Evolutionary conservation across 2,797 vertebrate species (phyloP).

Genomic region (Pipistrellus nathusii): DNA sequence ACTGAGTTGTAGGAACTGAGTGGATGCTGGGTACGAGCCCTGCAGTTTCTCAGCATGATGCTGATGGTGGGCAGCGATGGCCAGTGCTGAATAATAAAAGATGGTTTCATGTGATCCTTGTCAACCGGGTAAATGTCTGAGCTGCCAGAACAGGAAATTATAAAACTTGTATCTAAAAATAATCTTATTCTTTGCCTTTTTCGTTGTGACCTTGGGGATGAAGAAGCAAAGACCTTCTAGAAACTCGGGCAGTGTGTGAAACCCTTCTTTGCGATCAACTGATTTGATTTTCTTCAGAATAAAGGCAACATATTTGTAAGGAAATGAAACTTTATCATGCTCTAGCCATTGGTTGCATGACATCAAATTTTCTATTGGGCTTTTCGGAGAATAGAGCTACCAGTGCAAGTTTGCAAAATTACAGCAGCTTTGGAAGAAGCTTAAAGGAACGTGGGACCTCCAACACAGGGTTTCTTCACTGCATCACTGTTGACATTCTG

Average conservation of each 20-base stretch:
- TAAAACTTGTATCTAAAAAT: slow-evolving; percentile 69
- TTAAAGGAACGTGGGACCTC: not conserved
- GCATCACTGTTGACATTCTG: not conserved
- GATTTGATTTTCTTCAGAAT: slow-evolving; percentile 61
- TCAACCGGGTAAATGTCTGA: slow-evolving; percentile 31
- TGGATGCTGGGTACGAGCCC: not conserved
- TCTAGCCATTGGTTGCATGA: not conserved
- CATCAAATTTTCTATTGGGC: slow-evolving; percentile 13
- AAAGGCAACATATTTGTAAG: slow-evolving; percentile 64
- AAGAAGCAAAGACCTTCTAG: slow-evolving; percentile 43
- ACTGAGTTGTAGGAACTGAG: not conserved
- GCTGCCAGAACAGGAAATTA: slow-evolving; percentile 78
- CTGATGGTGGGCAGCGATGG: not conserved
- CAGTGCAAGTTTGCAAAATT: slow-evolving; percentile 35
- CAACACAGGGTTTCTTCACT: not conserved
- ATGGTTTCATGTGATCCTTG: slow-evolving; percentile 33
- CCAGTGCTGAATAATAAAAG: slow-evolving; percentile 38
- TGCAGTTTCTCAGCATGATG: not conserved
- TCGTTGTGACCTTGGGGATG: slow-evolving; percentile 6
- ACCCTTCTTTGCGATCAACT: slow-evolving; percentile 30
- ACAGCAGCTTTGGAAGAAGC: slow-evolving; percentile 18
- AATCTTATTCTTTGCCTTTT: slow-evolving; percentile 68
- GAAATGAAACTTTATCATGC: slow-evolving; percentile 70
- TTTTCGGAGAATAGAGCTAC: slow-evolving; percentile 8
- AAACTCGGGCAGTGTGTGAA: slow-evolving; percentile 46